Percentiles rank a stretch among this genome's conserved stretches.
phyloP scores from a whole-genome alignment of 2,113 vertebrate genomes.

The Climacteris rufus region DNA sequence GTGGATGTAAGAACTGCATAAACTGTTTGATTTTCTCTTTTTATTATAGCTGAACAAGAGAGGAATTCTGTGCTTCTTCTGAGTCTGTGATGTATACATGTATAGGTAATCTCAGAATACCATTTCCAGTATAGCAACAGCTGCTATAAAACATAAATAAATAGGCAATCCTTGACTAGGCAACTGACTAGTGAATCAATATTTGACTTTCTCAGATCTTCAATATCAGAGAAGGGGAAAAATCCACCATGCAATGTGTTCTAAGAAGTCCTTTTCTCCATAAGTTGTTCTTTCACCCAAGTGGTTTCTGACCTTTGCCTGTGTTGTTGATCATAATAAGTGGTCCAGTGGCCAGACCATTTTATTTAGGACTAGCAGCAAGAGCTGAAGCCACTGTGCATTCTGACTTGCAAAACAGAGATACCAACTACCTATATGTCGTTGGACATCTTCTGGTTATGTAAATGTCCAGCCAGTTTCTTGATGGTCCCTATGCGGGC shows the following conservation, averaged over 20 bases:
- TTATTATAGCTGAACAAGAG: not conserved
- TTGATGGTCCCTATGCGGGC: not conserved
- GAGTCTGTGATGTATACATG: not conserved
- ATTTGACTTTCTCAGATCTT: not conserved
- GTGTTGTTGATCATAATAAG: not conserved
- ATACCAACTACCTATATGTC: not conserved
- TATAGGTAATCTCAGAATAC: not conserved
- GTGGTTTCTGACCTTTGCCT: not conserved
- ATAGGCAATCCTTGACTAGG: not conserved
- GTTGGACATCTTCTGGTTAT: not conserved
- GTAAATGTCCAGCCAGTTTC: not conserved
- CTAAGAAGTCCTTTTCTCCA: not conserved
- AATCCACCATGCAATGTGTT: fast-evolving
- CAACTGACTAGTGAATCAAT: not conserved
- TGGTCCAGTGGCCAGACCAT: not conserved
- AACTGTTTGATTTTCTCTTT: not conserved
- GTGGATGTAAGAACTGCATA: not conserved
- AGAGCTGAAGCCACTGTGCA: not conserved
- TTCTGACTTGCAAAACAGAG: not conserved
- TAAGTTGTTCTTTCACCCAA: not conserved
- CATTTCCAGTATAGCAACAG: not conserved
- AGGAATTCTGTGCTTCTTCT: not conserved
- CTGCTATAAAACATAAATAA: not conserved
- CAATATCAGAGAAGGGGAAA: not conserved
- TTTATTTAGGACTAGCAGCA: not conserved